Evolutionary conservation across 1,140 invertebrate species (phyloP).

Genomic region (Pogonus chalceus): DNA sequence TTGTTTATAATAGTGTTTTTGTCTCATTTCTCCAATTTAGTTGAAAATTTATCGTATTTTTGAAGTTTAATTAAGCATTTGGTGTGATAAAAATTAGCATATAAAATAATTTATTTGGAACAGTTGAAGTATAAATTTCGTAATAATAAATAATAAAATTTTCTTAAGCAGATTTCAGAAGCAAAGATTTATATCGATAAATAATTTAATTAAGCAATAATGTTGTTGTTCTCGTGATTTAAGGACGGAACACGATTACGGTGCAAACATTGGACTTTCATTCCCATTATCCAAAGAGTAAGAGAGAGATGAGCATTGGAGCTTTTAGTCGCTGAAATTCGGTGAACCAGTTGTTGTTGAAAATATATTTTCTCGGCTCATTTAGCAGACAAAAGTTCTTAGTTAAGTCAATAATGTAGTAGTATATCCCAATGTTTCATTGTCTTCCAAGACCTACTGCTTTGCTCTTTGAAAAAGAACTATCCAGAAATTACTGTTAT

Average conservation of each 20-base stretch:
- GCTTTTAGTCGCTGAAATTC: background rate
- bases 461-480: no score
- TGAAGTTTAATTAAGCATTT: no score
- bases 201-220: background rate
- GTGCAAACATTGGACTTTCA: background rate
- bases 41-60: no score
- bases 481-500: no score
- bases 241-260: background rate
- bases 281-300: background rate
- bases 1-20: no score
- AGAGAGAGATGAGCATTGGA: background rate
- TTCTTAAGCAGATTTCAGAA: background rate
- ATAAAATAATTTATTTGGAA: no score
- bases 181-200: background rate
- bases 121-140: no score
- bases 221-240: background rate
- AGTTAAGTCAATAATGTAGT: slow-evolving; percentile 3
- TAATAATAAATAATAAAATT: background rate
- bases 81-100: no score
- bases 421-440: background rate
- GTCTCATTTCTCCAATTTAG: no score
- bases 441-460: background rate
- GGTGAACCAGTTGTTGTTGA: background rate
- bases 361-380: slow-evolving; percentile 3
- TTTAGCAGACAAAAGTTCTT: slow-evolving; percentile 5